phyloP scores from a whole-genome alignment of 2,888 invertebrate genomes.

The Trichogramma dendrolimi region DNA sequence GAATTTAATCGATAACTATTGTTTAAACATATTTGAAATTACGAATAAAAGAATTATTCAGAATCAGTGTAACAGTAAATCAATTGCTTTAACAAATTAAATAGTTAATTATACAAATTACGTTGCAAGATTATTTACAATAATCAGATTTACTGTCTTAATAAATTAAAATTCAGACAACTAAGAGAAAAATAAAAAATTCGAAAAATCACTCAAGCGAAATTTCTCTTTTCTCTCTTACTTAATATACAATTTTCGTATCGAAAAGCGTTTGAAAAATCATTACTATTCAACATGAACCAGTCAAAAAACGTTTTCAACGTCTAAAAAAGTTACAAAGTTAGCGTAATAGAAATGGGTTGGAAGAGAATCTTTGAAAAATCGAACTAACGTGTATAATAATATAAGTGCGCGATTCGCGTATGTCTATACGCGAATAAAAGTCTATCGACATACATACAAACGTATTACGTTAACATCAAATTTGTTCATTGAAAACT shows the following conservation, averaged over 20 bases:
- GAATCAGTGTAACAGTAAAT: slow-evolving; percentile 15
- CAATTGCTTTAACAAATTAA: slow-evolving; percentile 10
- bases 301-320: slow-evolving; percentile 24
- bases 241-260: slow-evolving; percentile 27
- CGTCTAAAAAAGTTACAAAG: slow-evolving; percentile 23
- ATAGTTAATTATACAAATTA: slow-evolving; percentile 14
- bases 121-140: slow-evolving; percentile 19
- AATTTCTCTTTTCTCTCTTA: slow-evolving; percentile 20
- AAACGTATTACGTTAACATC: slow-evolving; percentile 22
- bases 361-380: slow-evolving; percentile 26
- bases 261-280: slow-evolving; percentile 16
- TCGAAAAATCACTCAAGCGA: background rate
- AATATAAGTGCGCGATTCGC: slow-evolving; percentile 22
- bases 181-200: slow-evolving; percentile 14
- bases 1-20: slow-evolving; percentile 20
- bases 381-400: slow-evolving; percentile 24
- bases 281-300: slow-evolving; percentile 8
- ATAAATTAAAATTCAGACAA: slow-evolving; percentile 17
- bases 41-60: slow-evolving; percentile 20
- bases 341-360: slow-evolving; percentile 16
- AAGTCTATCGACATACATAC: slow-evolving; percentile 23
- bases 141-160: slow-evolving; percentile 23
- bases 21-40: slow-evolving; percentile 15
- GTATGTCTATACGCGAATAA: slow-evolving; percentile 13
- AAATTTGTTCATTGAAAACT: slow-evolving; percentile 18